phyloP scores from a whole-genome alignment of 1,140 invertebrate species.

The Drosophila arawakana region DNA sequence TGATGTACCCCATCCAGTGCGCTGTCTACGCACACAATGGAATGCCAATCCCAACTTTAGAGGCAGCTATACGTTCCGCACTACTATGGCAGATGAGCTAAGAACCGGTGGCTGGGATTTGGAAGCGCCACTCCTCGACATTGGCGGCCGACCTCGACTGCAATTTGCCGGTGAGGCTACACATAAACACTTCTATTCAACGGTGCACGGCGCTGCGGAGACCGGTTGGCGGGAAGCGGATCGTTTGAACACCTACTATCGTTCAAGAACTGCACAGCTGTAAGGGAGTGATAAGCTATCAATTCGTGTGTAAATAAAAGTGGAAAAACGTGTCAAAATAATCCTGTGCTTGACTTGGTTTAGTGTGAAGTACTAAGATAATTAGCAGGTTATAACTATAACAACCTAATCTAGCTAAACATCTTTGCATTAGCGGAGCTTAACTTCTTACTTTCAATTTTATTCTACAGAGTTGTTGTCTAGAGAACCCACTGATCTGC shows the following conservation, averaged over 20 bases:
- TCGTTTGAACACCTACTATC: constrained; percentile 68
- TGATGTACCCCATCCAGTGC: constrained; percentile 42
- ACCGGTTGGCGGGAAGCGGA: constrained; percentile 92
- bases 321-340: background rate
- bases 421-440: too few species aligned
- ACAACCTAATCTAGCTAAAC: too few species aligned
- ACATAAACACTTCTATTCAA: constrained; percentile 88
- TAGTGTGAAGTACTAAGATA: background rate
- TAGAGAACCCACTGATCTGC: too few species aligned
- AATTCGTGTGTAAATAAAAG: background rate
- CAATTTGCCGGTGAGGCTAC: constrained; percentile 91
- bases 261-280: constrained; percentile 42
- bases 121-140: constrained; percentile 86
- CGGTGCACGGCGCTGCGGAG: constrained; percentile 93
- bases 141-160: constrained; percentile 85
- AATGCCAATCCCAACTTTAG: constrained; percentile 87
- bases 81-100: constrained; percentile 86
- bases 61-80: constrained; percentile 90
- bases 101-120: constrained; percentile 85
- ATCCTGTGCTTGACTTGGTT: background rate
- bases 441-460: too few species aligned
- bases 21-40: constrained; percentile 86
- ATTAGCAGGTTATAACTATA: background rate
- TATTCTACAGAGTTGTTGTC: too few species aligned
- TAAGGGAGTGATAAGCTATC: constrained; percentile 29